Evolutionary conservation across 2,888 invertebrate species (phyloP).

Genomic region (Hemithea aestivaria): DNA sequence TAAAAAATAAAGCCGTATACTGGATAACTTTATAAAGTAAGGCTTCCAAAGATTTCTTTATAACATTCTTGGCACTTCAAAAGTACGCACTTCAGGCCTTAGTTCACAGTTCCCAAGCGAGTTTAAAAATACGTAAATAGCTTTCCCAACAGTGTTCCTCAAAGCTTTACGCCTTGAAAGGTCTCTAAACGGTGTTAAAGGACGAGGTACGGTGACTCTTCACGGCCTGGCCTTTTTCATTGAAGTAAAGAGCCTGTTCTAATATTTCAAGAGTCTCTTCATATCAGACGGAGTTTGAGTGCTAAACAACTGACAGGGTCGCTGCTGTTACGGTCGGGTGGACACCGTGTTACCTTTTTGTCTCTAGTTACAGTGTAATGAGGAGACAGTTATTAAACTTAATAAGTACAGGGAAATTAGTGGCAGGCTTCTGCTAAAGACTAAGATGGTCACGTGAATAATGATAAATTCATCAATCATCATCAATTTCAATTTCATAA

Average conservation of each 20-base stretch:
- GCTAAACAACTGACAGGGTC: slow-evolving; percentile 19
- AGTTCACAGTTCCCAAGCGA: not conserved
- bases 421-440: too few species aligned
- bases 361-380: not conserved
- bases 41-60: too few species aligned
- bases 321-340: slow-evolving; percentile 12
- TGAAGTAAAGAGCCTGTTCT: slow-evolving; percentile 21
- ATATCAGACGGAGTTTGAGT: slow-evolving; percentile 18
- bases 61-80: too few species aligned
- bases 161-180: slow-evolving; percentile 15
- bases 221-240: slow-evolving; percentile 14
- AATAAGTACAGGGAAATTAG: too few species aligned
- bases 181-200: slow-evolving; percentile 20
- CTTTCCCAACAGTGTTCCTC: slow-evolving; percentile 4
- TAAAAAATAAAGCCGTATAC: too few species aligned
- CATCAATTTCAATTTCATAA: too few species aligned
- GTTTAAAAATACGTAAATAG: slow-evolving; percentile 9
- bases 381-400: not conserved
- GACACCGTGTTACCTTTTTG: slow-evolving; percentile 6
- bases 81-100: not conserved
- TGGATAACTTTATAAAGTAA: too few species aligned
- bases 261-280: slow-evolving; percentile 18
- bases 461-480: too few species aligned
- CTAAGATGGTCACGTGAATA: too few species aligned
- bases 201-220: slow-evolving; percentile 11